phyloP scores from a whole-genome alignment of 2,113 vertebrate genomes.

The Nyctereutes procyonoides region DNA sequence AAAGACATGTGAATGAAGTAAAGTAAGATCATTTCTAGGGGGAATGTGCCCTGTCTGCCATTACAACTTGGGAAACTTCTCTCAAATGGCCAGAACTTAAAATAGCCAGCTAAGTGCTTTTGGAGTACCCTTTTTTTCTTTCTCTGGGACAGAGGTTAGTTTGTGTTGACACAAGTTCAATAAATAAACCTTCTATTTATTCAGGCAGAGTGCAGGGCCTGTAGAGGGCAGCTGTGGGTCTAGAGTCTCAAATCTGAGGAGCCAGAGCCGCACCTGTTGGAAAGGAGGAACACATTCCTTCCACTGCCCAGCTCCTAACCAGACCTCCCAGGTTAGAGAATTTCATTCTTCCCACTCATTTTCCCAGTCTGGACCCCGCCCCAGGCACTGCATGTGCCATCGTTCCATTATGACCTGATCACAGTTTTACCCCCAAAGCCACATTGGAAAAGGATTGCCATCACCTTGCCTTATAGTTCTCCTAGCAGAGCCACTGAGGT shows the following conservation, averaged over 20 bases:
- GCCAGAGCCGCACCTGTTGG: neutral
- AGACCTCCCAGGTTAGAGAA: neutral
- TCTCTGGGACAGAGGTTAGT: conserved; percentile 48
- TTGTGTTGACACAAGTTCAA: conserved; percentile 60
- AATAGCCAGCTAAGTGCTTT: neutral
- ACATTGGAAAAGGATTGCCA: neutral
- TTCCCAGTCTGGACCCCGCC: neutral
- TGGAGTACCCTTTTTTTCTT: neutral
- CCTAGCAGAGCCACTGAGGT: neutral
- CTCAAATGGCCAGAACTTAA: too few species aligned
- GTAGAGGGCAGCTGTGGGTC: neutral
- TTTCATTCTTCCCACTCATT: neutral
- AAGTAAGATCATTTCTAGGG: neutral
- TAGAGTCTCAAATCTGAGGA: neutral
- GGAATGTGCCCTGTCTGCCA: neutral
- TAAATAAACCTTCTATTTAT: conserved; percentile 55
- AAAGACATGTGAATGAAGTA: neutral
- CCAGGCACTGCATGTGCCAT: neutral
- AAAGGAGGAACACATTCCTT: neutral
- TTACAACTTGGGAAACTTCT: neutral
- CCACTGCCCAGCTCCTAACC: neutral
- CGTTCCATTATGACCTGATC: neutral
- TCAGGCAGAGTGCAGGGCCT: neutral
- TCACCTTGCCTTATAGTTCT: neutral
- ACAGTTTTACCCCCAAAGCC: neutral